These are phyloP conservation scores for Philopedon plagiatum DNA, from an alignment of 2,888 invertebrate species.

Conservation along the genomic window DNA sequence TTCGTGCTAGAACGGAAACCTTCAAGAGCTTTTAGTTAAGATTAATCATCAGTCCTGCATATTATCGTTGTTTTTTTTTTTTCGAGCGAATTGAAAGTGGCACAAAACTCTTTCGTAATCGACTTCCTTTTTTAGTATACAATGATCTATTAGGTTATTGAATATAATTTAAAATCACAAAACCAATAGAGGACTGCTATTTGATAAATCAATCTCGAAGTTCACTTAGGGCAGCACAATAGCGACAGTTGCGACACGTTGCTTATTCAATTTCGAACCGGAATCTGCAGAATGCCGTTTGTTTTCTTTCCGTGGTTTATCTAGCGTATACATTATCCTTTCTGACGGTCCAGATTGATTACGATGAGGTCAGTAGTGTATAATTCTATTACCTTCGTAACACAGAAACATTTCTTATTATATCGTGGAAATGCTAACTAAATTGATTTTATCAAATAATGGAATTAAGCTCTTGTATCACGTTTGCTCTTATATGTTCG, in stretches of 20 bases:
- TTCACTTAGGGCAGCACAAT: constrained; percentile 60
- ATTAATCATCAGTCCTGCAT: no score
- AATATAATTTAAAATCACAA: constrained; percentile 65
- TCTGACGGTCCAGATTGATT: constrained; percentile 49
- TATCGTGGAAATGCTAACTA: not conserved
- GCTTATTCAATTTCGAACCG: constrained; percentile 51
- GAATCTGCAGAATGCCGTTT: constrained; percentile 53
- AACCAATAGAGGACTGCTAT: constrained; percentile 66
- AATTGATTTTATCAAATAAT: no score
- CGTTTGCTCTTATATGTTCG: no score
- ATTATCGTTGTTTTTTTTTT: no score
- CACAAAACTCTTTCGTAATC: no score
- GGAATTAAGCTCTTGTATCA: no score
- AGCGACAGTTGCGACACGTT: constrained; percentile 58
- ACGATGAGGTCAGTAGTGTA: constrained; percentile 51
- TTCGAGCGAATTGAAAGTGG: no score
- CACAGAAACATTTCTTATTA: constrained; percentile 20
- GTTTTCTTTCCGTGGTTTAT: constrained; percentile 51
- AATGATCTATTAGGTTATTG: no score
- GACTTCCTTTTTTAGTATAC: no score
- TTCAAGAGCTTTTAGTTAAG: no score
- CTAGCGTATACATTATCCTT: constrained; percentile 53
- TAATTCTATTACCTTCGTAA: constrained; percentile 39
- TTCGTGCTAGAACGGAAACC: no score
- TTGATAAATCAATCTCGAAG: constrained; percentile 64